Evolutionary conservation across 2,113 vertebrate genomes (phyloP), one percentile per base, ranked within the genome.

Genomic region (Parotia lawesii): DNA sequence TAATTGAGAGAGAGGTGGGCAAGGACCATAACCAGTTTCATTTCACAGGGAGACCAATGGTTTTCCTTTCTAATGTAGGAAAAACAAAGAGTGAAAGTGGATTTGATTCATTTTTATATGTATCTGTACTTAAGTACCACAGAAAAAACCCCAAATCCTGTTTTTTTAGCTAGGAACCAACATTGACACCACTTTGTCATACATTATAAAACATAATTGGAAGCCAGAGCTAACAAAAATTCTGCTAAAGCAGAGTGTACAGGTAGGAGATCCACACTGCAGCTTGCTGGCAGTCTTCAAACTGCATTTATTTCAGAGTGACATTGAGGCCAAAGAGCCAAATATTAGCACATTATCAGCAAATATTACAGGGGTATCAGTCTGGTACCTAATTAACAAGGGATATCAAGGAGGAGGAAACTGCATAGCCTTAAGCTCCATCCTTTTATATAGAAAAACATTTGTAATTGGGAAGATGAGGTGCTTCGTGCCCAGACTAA

Each of bases 101-200:
- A 35, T 84, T 74, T 62, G 21, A 17, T 45, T 45, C 3, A 3
- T 24, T 87, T 86, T 77, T 35, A 19, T 20, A 70, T 21, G 11
- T 47, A 61, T 6, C 12, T 23, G 4, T 60, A 20, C 31, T 75
- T 69, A 66, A 71, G 4, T 42, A 40, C 16, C 15, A 18, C 15
- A 14, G 12, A 19, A 48, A 53, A 27, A 1, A 0, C 0, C 14
- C 6, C 2, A 5, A 35, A 35, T 17, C 8, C 6, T 28, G 5
- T 45, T 71, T 53, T 14, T 62, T 77, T 74, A 27, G 42, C 18
- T 33, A 13, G 24, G 9, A 70, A 31, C 15, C 23, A 37, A 29
- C 6, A 10, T 4, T 53, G 42, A 17, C 27, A 65, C 21, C 20
- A 11, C 6, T 33, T 69, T 90, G 54, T 40, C 14, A 24, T 38